Evolutionary conservation across 2,888 invertebrate genomes (phyloP).

Genomic region (Fragum sueziense): DNA sequence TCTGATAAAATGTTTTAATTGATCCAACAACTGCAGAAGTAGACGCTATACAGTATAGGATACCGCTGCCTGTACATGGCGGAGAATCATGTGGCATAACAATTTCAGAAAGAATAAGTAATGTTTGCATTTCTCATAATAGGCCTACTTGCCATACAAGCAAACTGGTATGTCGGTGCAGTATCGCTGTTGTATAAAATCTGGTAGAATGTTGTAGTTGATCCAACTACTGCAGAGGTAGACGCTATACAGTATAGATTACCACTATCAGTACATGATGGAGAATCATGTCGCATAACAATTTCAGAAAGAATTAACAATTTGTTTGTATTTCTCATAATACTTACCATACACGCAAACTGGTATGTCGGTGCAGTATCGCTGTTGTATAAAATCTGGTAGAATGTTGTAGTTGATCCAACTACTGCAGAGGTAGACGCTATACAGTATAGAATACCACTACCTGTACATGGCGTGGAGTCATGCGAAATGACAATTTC

Average conservation of each 20-base stretch:
- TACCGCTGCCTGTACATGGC: slow-evolving; percentile 34
- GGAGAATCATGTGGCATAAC: too few relatives aligned
- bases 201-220: slow-evolving; percentile 39
- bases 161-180: too few relatives aligned
- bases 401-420: slow-evolving; percentile 26
- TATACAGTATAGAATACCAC: slow-evolving; percentile 38
- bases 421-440: slow-evolving; percentile 23
- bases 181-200: slow-evolving; percentile 51
- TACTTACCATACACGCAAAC: slow-evolving; percentile 23
- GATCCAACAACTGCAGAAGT: slow-evolving; percentile 21
- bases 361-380: background rate
- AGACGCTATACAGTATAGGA: slow-evolving; percentile 36
- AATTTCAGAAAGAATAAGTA: background rate
- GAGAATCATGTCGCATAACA: slow-evolving; percentile 12
- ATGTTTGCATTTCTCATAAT: too few relatives aligned
- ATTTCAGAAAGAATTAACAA: too few relatives aligned
- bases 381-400: slow-evolving; percentile 51
- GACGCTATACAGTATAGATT: slow-evolving; percentile 41
- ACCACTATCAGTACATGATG: too few relatives aligned
- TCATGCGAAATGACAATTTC: slow-evolving; percentile 1
- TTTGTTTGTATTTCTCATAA: too few relatives aligned
- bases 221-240: too few relatives aligned
- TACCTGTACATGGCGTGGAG: slow-evolving; percentile 16
- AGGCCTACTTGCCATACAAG: too few relatives aligned
- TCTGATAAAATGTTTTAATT: slow-evolving; percentile 41